phyloP scores from a whole-genome alignment of 2,797 vertebrate species.

The Rallus crepitans region DNA sequence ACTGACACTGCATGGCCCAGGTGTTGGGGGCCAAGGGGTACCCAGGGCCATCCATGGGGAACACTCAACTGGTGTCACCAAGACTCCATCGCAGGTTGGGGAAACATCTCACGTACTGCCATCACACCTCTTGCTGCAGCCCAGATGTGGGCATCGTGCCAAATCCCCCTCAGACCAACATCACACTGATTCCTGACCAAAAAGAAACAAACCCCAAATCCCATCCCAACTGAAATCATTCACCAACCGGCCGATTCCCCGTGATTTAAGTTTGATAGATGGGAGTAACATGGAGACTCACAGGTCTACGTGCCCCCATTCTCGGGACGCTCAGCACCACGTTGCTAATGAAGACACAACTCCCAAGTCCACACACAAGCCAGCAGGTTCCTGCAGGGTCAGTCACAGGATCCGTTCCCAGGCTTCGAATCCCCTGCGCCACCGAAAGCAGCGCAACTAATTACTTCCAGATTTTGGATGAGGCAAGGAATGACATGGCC shows the following conservation, averaged over 20 bases:
- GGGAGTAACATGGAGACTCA: rapidly evolving
- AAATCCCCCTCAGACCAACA: neutral
- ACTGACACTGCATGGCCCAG: rapidly evolving
- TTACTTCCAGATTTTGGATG: conserved; percentile 9
- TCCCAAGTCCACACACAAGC: rapidly evolving
- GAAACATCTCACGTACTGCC: rapidly evolving
- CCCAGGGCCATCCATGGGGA: neutral
- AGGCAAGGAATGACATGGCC: neutral
- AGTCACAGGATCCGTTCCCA: conserved; percentile 30
- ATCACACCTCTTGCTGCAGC: neutral
- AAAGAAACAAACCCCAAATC: neutral
- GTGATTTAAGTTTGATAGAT: rapidly evolving
- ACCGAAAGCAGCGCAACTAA: neutral
- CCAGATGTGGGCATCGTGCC: neutral
- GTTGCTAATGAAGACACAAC: neutral
- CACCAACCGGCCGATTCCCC: rapidly evolving
- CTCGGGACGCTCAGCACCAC: neutral
- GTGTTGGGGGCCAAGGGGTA: neutral
- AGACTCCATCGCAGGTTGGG: neutral
- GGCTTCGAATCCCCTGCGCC: rapidly evolving
- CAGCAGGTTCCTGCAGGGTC: neutral
- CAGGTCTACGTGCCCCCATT: rapidly evolving
- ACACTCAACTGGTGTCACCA: neutral
- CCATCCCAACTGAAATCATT: neutral
- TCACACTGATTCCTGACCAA: neutral